Evolutionary conservation across 2,113 vertebrate species (phyloP).

Genomic region (Ophiodon elongatus): DNA sequence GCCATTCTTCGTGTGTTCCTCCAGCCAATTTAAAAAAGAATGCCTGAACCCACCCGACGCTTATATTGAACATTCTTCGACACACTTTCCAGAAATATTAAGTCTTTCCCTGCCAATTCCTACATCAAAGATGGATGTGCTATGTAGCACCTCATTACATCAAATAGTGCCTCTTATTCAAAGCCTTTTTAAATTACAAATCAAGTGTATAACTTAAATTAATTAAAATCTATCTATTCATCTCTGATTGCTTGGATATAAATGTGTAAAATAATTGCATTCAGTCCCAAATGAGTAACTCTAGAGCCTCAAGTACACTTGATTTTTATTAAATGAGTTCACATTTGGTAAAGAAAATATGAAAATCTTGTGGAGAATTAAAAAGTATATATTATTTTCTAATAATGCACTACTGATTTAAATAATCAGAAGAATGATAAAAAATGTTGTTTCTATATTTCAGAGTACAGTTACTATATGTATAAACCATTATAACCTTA

Average conservation of each 20-base stretch:
- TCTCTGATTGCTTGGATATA: constrained; percentile 1
- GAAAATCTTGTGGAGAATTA: neutral
- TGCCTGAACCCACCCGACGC: neutral
- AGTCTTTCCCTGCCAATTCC: neutral
- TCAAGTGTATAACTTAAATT: neutral
- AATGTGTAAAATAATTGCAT: constrained; percentile 20
- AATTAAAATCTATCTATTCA: neutral
- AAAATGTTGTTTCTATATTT: neutral
- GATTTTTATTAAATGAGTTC: constrained; percentile 23
- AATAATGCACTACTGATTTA: neutral
- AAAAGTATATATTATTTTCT: too few relatives aligned
- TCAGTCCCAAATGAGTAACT: constrained; percentile 17
- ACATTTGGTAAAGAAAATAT: neutral
- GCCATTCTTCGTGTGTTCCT: constrained; percentile 9
- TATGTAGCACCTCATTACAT: neutral
- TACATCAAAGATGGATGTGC: constrained; percentile 1
- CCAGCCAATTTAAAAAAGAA: constrained; percentile 15
- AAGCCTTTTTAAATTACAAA: neutral
- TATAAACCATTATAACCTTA: too few relatives aligned
- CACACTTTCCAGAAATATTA: neutral
- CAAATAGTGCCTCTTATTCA: neutral
- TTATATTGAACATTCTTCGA: neutral
- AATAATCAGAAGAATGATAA: neutral
- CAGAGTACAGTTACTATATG: neutral
- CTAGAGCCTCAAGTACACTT: neutral